These are phyloP conservation scores for Criorhina ranunculi DNA, from an alignment of 2,888 invertebrate genomes.

Conservation along the genomic window DNA sequence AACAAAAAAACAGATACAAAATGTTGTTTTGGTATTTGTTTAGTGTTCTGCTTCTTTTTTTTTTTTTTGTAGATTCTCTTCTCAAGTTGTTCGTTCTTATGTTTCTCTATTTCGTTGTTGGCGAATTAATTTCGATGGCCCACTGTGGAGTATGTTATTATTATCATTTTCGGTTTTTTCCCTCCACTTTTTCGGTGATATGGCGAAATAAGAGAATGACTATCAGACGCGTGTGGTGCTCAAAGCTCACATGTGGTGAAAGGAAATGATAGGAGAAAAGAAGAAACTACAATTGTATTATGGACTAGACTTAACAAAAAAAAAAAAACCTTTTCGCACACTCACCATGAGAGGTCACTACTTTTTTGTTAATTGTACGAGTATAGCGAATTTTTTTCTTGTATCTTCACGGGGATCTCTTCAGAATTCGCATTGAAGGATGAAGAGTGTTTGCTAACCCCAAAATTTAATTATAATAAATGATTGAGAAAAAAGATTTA, in stretches of 20 bases:
- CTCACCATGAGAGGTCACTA: slow-evolving; percentile 60
- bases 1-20: slow-evolving; percentile 9
- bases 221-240: slow-evolving; percentile 46
- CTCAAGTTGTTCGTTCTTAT: not conserved
- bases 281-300: slow-evolving; percentile 38
- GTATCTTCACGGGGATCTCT: slow-evolving; percentile 22
- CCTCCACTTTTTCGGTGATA: slow-evolving; percentile 19
- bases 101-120: slow-evolving; percentile 33
- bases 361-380: slow-evolving; percentile 49
- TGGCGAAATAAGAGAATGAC: slow-evolving; percentile 54
- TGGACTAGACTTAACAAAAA: slow-evolving; percentile 54
- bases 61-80: not conserved
- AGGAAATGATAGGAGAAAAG: slow-evolving; percentile 39
- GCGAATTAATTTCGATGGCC: slow-evolving; percentile 57
- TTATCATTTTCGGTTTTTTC: slow-evolving; percentile 10
- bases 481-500: slow-evolving; percentile 11
- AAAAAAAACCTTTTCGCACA: slow-evolving; percentile 52
- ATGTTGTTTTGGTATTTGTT: slow-evolving; percentile 45
- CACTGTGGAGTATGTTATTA: slow-evolving; percentile 65
- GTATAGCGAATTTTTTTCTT: slow-evolving; percentile 6
- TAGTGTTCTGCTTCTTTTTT: slow-evolving; percentile 5
- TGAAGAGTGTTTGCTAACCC: slow-evolving; percentile 35
- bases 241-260: slow-evolving; percentile 71
- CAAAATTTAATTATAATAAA: slow-evolving; percentile 57
- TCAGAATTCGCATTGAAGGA: slow-evolving; percentile 1